Evolutionary conservation across 2,888 invertebrate genomes (phyloP).

Genomic region (Zaprionus lineosus): DNA sequence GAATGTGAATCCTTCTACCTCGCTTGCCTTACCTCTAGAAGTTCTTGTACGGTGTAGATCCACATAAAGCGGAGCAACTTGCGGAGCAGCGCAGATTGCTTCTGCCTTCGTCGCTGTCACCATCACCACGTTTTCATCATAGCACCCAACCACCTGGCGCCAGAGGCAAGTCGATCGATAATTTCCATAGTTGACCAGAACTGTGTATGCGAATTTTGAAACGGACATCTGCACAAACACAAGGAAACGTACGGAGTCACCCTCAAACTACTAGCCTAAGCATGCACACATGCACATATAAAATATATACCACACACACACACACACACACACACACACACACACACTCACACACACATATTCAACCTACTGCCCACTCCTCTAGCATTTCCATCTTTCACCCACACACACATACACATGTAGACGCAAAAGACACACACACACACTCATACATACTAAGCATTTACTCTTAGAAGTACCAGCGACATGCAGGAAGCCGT

Average conservation of each 20-base stretch:
- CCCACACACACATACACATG: constrained; percentile 24
- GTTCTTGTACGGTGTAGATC: constrained; percentile 54
- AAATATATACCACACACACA: constrained; percentile 13
- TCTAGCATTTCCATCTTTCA: no score
- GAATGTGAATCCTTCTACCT: constrained; percentile 62
- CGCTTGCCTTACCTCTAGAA: constrained; percentile 31
- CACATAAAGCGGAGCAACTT: constrained; percentile 63
- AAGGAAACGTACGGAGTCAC: constrained; percentile 60
- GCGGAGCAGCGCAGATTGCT: constrained; percentile 74
- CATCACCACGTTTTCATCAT: constrained; percentile 69
- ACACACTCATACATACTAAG: constrained; percentile 35
- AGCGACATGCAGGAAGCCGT: constrained; percentile 57
- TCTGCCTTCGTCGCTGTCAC: constrained; percentile 66
- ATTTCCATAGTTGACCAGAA: constrained; percentile 83
- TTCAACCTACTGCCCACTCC: no score
- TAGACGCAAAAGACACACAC: no score
- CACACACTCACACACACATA: no score
- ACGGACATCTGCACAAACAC: constrained; percentile 78
- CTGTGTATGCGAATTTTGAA: constrained; percentile 81
- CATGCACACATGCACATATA: constrained; percentile 18
- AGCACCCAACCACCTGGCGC: constrained; percentile 79
- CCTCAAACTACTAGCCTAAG: constrained; percentile 52
- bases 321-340: constrained; percentile 28
- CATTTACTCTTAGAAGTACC: constrained; percentile 74
- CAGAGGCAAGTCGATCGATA: constrained; percentile 83